A percentile compares a stretch with the other conserved stretches of the same genome.
phyloP scores from a whole-genome alignment of 2,797 vertebrate species.

The Pagetopsis macropterus region DNA sequence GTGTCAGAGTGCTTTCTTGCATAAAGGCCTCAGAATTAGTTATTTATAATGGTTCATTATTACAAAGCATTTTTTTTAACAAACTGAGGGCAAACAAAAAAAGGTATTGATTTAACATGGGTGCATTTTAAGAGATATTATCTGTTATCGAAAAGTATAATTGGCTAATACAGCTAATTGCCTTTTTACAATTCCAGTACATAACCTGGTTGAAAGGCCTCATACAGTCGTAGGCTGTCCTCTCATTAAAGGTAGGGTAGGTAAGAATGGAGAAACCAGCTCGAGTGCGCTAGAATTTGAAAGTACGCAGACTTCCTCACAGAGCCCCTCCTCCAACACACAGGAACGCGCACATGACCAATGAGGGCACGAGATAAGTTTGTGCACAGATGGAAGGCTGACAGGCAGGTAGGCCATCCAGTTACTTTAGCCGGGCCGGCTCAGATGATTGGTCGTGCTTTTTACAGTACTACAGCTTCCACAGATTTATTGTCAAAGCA shows the following conservation, averaged over 20 bases:
- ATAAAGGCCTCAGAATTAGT: constrained; percentile 15
- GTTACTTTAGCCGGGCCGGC: no score
- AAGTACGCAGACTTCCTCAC: no score
- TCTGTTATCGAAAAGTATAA: background rate
- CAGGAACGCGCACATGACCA: no score
- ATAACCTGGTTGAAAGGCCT: constrained; percentile 5
- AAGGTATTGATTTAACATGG: background rate
- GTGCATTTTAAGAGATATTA: background rate
- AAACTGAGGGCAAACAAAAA: background rate
- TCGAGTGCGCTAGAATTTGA: no score
- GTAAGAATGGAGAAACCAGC: no score
- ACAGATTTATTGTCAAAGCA: no score
- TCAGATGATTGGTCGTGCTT: no score
- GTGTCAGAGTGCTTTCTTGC: constrained; percentile 35
- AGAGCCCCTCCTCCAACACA: no score
- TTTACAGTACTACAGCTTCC: no score
- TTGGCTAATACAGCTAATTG: background rate
- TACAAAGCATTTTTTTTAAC: background rate
- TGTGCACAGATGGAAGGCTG: no score
- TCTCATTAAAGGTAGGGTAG: background rate
- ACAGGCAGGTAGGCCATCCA: no score
- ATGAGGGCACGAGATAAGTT: no score
- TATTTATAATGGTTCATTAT: constrained; percentile 27
- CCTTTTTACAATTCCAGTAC: background rate
- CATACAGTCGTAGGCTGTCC: constrained; percentile 1